Evolutionary conservation across 2,888 invertebrate species (phyloP).

Genomic region (Pomacea canaliculata): DNA sequence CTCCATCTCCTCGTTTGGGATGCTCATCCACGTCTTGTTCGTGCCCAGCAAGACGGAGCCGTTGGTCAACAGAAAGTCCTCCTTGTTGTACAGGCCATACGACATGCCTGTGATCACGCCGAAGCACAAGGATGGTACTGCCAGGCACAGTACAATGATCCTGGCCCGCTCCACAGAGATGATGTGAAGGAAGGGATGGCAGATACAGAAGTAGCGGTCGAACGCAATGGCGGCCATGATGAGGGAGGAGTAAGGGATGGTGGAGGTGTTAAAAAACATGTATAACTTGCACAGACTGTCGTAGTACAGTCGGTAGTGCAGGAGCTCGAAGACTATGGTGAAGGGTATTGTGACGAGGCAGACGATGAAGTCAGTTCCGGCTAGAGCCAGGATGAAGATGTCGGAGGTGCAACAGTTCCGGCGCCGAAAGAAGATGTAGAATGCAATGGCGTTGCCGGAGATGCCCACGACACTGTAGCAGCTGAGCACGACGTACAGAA

Average conservation of each 20-base stretch:
- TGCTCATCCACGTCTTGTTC: neutral
- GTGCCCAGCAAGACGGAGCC: slow-evolving; percentile 10
- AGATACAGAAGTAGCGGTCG: slow-evolving; percentile 65
- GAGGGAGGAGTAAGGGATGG: slow-evolving; percentile 63
- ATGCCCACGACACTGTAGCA: slow-evolving; percentile 55
- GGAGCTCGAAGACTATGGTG: slow-evolving; percentile 41
- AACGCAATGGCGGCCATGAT: slow-evolving; percentile 64
- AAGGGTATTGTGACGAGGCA: slow-evolving; percentile 58
- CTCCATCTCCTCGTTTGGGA: neutral
- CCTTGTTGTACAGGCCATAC: slow-evolving; percentile 26
- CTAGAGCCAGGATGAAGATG: slow-evolving; percentile 63
- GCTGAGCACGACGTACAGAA: slow-evolving; percentile 22
- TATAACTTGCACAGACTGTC: slow-evolving; percentile 62
- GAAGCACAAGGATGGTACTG: slow-evolving; percentile 39
- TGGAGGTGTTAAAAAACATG: slow-evolving; percentile 64
- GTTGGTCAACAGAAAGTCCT: slow-evolving; percentile 5
- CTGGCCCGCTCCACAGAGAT: slow-evolving; percentile 52
- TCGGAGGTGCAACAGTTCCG: slow-evolving; percentile 61
- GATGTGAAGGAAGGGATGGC: slow-evolving; percentile 61
- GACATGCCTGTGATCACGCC: slow-evolving; percentile 37
- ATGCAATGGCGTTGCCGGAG: slow-evolving; percentile 63
- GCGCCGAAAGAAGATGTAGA: slow-evolving; percentile 63
- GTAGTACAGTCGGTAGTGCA: slow-evolving; percentile 45
- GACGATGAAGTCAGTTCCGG: slow-evolving; percentile 55
- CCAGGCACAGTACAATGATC: slow-evolving; percentile 42